Conservation (phyloP, 1,140 invertebrate genomes). For the Delia radicum region DNA sequence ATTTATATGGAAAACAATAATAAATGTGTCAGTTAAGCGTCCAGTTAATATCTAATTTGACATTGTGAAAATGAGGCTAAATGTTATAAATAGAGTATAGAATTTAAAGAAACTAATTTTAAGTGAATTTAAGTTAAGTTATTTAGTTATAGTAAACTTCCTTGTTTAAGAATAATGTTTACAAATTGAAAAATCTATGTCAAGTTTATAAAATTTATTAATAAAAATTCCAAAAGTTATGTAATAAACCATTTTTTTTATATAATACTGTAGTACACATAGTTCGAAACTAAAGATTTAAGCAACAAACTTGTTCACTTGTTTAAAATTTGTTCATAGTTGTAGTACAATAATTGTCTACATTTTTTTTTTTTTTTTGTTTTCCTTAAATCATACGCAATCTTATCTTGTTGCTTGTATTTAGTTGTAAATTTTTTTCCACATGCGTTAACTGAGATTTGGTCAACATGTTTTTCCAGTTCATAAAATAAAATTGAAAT, state of each 20-base stretch:
- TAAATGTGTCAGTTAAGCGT: no score
- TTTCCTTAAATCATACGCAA: background rate
- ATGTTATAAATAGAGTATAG: no score
- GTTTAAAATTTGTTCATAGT: background rate
- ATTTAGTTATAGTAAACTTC: no score
- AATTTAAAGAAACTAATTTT: no score
- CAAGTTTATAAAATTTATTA: slow-evolving; percentile 2
- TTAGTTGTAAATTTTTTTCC: background rate
- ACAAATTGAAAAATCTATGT: background rate
- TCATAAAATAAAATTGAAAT: background rate
- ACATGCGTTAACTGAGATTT: background rate
- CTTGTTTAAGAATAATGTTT: background rate
- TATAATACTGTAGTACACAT: background rate
- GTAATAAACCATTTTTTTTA: background rate
- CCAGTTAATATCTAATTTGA: no score
- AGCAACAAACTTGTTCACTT: slow-evolving; percentile 17
- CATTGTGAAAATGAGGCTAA: no score
- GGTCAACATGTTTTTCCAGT: background rate
- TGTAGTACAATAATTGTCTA: background rate
- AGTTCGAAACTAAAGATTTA: slow-evolving; percentile 21
- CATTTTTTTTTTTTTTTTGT: background rate
- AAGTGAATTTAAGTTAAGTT: no score
- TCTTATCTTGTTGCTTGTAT: background rate
- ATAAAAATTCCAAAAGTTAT: background rate
- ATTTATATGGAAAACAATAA: no score